Evolutionary conservation across 2,888 invertebrate genomes (phyloP), one percentile per base, ranked within the genome.

Genomic region (Tetragnatha montana): DNA sequence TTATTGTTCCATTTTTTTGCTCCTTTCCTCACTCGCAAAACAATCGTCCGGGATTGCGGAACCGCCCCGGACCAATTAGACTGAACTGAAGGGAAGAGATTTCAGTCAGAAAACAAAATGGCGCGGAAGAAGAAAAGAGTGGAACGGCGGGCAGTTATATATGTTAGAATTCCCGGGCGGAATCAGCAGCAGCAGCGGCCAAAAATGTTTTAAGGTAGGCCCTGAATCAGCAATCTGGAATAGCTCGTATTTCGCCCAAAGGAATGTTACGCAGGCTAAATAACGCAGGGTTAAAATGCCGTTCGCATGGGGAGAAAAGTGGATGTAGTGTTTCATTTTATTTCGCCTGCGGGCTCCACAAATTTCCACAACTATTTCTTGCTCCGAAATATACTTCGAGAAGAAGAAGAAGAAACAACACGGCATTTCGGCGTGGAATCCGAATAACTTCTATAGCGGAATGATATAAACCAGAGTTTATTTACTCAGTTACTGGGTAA

Each of bases 1-100:
- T 73, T 73, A 10, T 17, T 19, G 8, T 73, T 22, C 51, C 22
- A 22, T 83, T 81, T 81, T 80, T 35, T 6, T 51, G n/a, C 10
- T 76, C 6, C 17, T n/a, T 10, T 22, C 17, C 70, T 21, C n/a
- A 17, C 51, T 50, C 4, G 14, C 60, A 82, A 82, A 82, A 35
- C 60, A 82, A 74, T 82, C 8, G 10, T 22, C 2, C 10, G 21
- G 49, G 83, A 84, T 84, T 76, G 35, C 35, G 4, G 83, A 76
- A 74, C 49, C 69, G 68, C 74, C 76, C 74, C 76, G 76, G 76
- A 84, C 83, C 76, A 84, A 87, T 79, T 76, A 87, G 73, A 87
- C 81, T 68, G 49, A 60, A 60, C 60, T 12, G 19, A 81, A 68
- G 6, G 80, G 68, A 51, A 21, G n/a, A 74, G 78, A 50, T 17